Conservation (phyloP, 1,140 invertebrate species). For the Heliconius himera region DNA sequence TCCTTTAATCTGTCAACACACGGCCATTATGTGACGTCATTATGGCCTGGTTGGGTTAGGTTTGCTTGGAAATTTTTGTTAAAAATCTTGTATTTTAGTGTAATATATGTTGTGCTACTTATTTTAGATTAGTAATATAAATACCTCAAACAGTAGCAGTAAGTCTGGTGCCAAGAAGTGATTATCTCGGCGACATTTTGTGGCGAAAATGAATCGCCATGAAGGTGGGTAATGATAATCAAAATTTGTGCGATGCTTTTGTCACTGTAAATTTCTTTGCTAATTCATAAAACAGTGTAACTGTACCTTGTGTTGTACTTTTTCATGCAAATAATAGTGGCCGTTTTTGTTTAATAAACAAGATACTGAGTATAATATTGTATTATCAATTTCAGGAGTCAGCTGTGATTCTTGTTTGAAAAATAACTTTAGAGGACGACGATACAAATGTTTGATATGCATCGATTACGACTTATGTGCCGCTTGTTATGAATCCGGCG, state of each 20-base stretch:
- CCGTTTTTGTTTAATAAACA: constrained; percentile 32
- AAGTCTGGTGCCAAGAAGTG: constrained; percentile 75
- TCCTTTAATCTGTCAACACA: constrained; percentile 59
- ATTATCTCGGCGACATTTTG: constrained; percentile 79
- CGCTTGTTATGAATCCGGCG: constrained; percentile 96
- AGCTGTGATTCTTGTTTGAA: constrained; percentile 99
- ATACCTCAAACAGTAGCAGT: constrained; percentile 73
- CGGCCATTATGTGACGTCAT: constrained; percentile 84
- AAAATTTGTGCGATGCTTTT: constrained; percentile 81
- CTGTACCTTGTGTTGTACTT: constrained; percentile 28
- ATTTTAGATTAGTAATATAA: constrained; percentile 80
- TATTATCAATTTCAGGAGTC: constrained; percentile 87
- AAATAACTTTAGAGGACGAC: constrained; percentile 97
- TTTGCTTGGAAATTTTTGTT: constrained; percentile 86
- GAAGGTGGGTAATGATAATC: constrained; percentile 87
- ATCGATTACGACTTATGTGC: constrained; percentile 99
- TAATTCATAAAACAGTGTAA: constrained; percentile 47
- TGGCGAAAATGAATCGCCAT: constrained; percentile 91
- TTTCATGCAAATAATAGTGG: constrained; percentile 16
- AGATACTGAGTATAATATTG: constrained; percentile 35
- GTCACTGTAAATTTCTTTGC: constrained; percentile 68
- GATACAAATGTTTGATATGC: constrained; percentile 99
- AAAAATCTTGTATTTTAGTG: constrained; percentile 84
- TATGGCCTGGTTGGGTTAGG: constrained; percentile 88
- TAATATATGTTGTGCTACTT: constrained; percentile 83